phyloP scores from a whole-genome alignment of 2,797 vertebrate species.

The Limosa lapponica region DNA sequence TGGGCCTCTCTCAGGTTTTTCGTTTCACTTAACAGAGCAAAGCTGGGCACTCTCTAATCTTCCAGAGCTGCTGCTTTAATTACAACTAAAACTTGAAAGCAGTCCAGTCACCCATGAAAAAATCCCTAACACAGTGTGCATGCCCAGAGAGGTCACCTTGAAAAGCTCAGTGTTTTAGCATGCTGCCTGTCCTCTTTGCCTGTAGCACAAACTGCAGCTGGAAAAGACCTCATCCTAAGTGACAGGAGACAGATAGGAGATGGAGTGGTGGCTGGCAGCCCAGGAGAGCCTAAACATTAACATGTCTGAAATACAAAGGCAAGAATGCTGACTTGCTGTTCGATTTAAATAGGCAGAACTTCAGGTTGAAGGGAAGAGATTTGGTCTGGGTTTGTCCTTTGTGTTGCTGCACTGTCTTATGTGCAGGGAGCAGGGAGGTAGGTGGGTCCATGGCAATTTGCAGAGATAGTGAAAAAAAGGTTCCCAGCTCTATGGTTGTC shows the following conservation, averaged over 20 bases:
- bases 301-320: background rate
- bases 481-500: background rate
- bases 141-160: background rate
- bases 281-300: background rate
- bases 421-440: background rate
- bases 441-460: background rate
- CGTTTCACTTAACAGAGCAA: background rate
- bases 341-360: background rate
- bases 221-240: background rate
- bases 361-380: background rate
- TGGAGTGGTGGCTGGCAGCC: background rate
- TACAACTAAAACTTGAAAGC: constrained; percentile 43
- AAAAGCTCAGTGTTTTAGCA: background rate
- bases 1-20: constrained; percentile 2
- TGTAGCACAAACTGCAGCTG: background rate
- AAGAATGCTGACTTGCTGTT: background rate
- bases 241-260: background rate
- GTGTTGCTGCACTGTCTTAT: background rate
- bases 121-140: background rate
- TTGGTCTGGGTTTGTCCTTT: background rate
- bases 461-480: background rate
- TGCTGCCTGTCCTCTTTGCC: background rate
- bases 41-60: background rate
- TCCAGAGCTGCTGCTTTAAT: constrained; percentile 24
- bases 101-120: background rate